Percentiles rank a stretch among this genome's conserved stretches.
Evolutionary conservation across 2,797 vertebrate genomes (phyloP).

Genomic region (Phataginus tricuspis): DNA sequence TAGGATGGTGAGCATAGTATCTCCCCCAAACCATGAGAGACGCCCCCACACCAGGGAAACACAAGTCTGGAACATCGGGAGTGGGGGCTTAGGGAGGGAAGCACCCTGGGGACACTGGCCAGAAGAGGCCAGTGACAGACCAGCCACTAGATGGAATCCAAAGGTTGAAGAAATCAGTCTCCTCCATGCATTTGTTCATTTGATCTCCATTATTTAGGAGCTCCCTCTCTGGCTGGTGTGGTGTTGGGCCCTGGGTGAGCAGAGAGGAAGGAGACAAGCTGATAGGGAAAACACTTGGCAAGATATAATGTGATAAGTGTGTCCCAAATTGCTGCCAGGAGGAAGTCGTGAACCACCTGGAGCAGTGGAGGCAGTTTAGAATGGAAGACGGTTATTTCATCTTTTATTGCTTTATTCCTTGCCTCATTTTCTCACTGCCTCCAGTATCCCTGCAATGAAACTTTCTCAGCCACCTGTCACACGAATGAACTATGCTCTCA

Average conservation of each 20-base stretch:
- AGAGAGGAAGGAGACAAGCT: not conserved
- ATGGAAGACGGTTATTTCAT: not conserved
- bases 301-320: not conserved
- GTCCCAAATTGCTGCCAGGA: not conserved
- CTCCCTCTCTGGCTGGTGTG: slow-evolving; percentile 15
- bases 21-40: not conserved
- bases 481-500: not conserved
- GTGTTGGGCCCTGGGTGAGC: not conserved
- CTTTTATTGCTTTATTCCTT: not conserved
- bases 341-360: not conserved
- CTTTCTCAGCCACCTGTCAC: slow-evolving; percentile 35
- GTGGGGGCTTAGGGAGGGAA: not conserved
- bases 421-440: not conserved
- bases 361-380: not conserved
- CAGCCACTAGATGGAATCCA: slow-evolving; percentile 63
- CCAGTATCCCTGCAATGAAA: not conserved
- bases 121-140: not conserved
- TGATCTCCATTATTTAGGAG: slow-evolving; percentile 51
- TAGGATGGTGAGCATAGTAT: not conserved
- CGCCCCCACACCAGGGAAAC: not conserved
- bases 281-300: slow-evolving; percentile 37
- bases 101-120: not conserved
- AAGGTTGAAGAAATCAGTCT: not conserved
- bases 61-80: not conserved
- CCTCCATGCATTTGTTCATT: not conserved